Conservation (phyloP, 2,113 vertebrate genomes). For the Thalassarche chlororhynchos region DNA sequence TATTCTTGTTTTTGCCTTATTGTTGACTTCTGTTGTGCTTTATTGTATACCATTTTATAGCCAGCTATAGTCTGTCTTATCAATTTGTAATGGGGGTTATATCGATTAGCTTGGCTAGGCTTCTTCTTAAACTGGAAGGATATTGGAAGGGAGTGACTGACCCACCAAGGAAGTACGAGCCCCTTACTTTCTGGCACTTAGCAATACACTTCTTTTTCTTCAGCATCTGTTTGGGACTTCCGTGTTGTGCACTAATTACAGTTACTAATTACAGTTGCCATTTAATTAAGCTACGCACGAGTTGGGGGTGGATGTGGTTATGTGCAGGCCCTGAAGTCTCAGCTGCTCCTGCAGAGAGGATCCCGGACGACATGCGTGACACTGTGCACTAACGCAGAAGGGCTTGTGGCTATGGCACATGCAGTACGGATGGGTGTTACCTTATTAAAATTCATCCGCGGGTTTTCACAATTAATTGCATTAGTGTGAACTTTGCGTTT, state of each 20-base stretch:
- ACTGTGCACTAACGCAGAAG: neutral
- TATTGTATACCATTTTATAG: neutral
- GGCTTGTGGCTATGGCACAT: neutral
- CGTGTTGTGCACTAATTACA: neutral
- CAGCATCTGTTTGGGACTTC: neutral
- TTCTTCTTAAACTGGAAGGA: neutral
- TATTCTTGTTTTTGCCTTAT: neutral
- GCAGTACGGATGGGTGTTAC: neutral
- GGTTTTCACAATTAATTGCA: neutral
- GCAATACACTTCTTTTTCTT: neutral
- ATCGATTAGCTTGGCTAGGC: neutral
- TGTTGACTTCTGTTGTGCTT: neutral
- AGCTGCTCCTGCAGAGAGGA: neutral
- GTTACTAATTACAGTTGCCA: neutral
- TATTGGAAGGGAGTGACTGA: neutral
- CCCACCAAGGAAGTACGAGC: accelerated
- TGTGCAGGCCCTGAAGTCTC: neutral
- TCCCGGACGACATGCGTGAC: accelerated
- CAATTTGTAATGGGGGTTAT: neutral
- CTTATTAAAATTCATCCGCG: neutral
- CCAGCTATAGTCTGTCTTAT: neutral
- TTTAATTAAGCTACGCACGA: neutral
- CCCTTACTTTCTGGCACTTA: neutral
- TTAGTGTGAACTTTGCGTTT: neutral
- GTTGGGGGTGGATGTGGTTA: neutral